Base-by-base conservation (phyloP, 2,113 vertebrate species). In the Dasypus novemcinctus region DNA sequence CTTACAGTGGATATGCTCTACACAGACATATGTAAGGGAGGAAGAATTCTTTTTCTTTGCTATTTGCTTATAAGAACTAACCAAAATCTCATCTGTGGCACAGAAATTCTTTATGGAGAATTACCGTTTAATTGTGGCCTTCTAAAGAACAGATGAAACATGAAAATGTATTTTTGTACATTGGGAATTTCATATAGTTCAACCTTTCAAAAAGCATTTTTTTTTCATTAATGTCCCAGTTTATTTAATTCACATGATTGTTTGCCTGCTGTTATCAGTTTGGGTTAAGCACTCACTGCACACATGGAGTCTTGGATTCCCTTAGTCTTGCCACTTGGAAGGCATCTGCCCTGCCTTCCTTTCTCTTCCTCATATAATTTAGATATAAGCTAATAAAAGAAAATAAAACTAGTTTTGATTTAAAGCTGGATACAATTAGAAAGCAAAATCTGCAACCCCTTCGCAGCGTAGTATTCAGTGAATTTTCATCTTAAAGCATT, bases 401-500 rank as follows among this genome's bases (percentile, higher is more conserved):
- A 93, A 86, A 80, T 18, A 9, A 57, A 75, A 52, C 41, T 84
- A 63, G 38, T 71, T 95, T 95, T 38, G 61, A 43, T 90, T 31
- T 54, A 68, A 91, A 66, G 21, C 13, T 31, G 64, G 43, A 38
- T 87, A 68, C 36, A 74, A 21, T 90, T 87, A 43, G 23, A 69
- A 91, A 81, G 43, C 25, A 79, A 49, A 92, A 84, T 84, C 57
- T 95, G 12, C 12, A 79, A 1, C 21, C 3, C 7, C 25, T 90
- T 87, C 76, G 68, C 23, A 36, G 46, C 27, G n/a, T 72, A 76
- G 61, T 49, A 64, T 33, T 63, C 66, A 61, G 49, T 66, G n/a
- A 85, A 61, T 87, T 94, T 96, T 85, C 88, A 91, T 29, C 33
- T 87, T 81, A n/a, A 54, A 18, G 52, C 3, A 8, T 80, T 87